Conservation (phyloP, 2,113 vertebrate genomes). For the Nannospalax galili region DNA sequence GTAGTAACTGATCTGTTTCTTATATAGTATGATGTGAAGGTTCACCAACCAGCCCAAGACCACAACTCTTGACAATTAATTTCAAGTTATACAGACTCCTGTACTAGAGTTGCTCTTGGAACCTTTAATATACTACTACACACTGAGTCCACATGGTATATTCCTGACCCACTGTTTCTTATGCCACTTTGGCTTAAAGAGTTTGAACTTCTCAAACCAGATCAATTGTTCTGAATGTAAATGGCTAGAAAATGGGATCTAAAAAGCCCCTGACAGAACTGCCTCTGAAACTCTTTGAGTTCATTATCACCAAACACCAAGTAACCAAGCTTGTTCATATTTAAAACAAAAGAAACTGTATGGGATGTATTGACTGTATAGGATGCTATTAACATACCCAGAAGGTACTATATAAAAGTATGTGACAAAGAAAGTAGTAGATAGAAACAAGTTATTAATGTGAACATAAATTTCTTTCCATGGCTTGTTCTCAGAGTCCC, state of each 20-base stretch:
- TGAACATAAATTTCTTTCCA: neutral
- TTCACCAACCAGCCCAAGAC: neutral
- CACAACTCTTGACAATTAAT: neutral
- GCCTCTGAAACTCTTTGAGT: neutral
- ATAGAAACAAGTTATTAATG: neutral
- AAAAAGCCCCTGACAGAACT: neutral
- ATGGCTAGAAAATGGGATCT: neutral
- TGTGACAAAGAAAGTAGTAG: constrained; percentile 24
- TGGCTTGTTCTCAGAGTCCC: neutral
- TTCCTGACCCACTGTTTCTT: neutral
- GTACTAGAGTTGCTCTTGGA: neutral
- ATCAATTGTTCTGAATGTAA: constrained; percentile 14
- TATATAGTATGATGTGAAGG: neutral
- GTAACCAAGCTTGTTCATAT: neutral
- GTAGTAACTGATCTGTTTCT: neutral
- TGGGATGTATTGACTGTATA: neutral
- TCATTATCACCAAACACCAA: constrained; percentile 11
- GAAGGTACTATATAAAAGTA: neutral
- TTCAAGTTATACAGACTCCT: neutral
- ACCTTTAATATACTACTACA: neutral
- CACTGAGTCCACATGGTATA: neutral
- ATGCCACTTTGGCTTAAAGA: neutral
- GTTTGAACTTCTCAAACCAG: neutral
- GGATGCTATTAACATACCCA: neutral
- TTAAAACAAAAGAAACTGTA: neutral